Evolutionary conservation across 2,888 invertebrate genomes (phyloP), one percentile per base, ranked within the genome.

Genomic region (Dasysyrphus albostriatus): DNA sequence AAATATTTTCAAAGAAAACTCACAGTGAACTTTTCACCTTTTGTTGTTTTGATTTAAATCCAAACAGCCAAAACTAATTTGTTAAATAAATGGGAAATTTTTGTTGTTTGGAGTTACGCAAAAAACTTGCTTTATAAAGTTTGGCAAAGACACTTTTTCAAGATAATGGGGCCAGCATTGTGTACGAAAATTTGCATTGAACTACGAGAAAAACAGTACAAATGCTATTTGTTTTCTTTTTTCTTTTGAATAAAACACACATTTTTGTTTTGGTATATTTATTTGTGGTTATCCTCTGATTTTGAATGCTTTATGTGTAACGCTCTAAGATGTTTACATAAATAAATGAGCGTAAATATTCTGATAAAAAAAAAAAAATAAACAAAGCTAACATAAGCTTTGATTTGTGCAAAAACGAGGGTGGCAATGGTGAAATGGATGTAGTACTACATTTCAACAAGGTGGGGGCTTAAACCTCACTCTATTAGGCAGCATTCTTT

Each of bases 31-130:
- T 54, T n/a, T 58, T 16, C 37, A 58, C 58, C 34, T 58, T 58
- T 56, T 56, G 29, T 34, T 16, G 10, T 58, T 16, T 10, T 58
- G 58, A 58, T 58, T 37, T 58, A 58, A 34, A 37, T n/a, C 34
- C 34, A 19, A 10, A 34, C 16, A 58, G 10, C 37, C 16, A 58
- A 56, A 12, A 56, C 32, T 29, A 34, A 56, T 34, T 56, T 56
- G 9, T n/a, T 8, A 34, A 32, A 9, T n/a, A 29, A 8, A 29
- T 32, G 32, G 4, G 0, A 32, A 32, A n/a, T 14, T 51, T 8
- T 56, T 29, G 54, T 56, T 56, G 54, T 56, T 56, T 56, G n/a
- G n/a, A 56, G n/a, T 6, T 9, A 32, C 8, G n/a, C 1, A 32
- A 56, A 9, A 32, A 56, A n/a, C 56, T 32, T 56, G 24, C 32